Percentiles rank a stretch among this genome's conserved stretches.
Evolutionary conservation across 1,140 invertebrate species (phyloP).

Genomic region (Drosophila trapezifrons): DNA sequence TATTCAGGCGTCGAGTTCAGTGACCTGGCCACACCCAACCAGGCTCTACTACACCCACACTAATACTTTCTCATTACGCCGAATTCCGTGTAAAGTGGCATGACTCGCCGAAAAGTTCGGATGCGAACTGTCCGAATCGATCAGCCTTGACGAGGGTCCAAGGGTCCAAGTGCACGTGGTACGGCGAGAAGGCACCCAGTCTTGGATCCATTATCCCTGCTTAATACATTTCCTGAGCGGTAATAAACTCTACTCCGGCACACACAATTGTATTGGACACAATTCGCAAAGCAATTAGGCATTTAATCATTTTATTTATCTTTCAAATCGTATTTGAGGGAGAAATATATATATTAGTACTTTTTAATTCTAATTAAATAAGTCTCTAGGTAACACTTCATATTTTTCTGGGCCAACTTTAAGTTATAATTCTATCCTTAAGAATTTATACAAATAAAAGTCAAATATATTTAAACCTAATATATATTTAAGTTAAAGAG

Average conservation of each 20-base stretch:
- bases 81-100: constrained; percentile 46
- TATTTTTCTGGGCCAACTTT: background rate
- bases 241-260: constrained; percentile 5
- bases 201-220: constrained; percentile 13
- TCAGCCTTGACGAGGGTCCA: constrained; percentile 48
- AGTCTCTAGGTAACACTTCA: background rate
- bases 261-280: constrained; percentile 6
- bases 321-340: background rate
- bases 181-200: constrained; percentile 3
- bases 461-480: background rate
- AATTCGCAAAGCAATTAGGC: constrained; percentile 2
- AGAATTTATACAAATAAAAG: background rate
- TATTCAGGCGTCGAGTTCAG: constrained; percentile 6
- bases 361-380: no score
- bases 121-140: constrained; percentile 52
- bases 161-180: constrained; percentile 20
- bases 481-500: background rate
- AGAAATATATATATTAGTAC: no score
- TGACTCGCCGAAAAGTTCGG: constrained; percentile 41
- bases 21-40: constrained; percentile 32
- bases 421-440: no score
- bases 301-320: background rate
- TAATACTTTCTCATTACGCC: constrained; percentile 48
- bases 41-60: constrained; percentile 25
- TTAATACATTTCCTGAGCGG: constrained; percentile 4